Evolutionary conservation across 2,888 invertebrate genomes (phyloP), one percentile per base, ranked within the genome.

Genomic region (Augiades crinisus): DNA sequence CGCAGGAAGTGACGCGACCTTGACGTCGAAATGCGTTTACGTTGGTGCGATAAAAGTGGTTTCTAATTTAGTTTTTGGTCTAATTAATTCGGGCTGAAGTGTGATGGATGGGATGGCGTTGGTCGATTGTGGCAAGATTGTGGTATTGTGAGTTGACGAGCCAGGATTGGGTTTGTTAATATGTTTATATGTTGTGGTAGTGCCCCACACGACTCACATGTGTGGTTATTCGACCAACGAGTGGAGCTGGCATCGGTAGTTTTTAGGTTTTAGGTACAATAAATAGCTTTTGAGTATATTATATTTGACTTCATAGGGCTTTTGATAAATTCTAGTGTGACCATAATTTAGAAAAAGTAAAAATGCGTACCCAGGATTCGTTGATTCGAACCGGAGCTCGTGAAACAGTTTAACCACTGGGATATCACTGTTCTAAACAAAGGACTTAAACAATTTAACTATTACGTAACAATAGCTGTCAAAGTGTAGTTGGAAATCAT

Each of bases 1-100:
- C 60, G 76, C 27, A 27, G 86, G 88, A 86, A 81, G 70, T 68
- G 50, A 55, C 50, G 60, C 75, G 80, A 80, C 88, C 88, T 89
- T 89, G 74, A 62, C 67, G 75, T 74, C 71, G 64, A 70, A 72
- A 68, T 68, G 68, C 60, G 54, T 47, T 30, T 47, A 38, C 46
- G 54, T 56, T 60, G 45, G 56, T 53, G 45, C 54, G 50, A 62
- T 60, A 62, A 60, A 61, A 61, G 61, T 62, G 67, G 61, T 69
- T 67, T 69, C 69, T 68, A 67, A 49, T 49, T 65, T 65, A 54
- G 30, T 31, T 30, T 12, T 43, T 27, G 27, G 27, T 27, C 27
- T 27, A 27, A 27, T 27, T 27, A 27, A 27, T 27, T 27, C n/a
- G n/a, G 33, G 7, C 14, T 33, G 33, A 8, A 5, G n/a, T 27